phyloP scores from a whole-genome alignment of 2,113 vertebrate species.

The Calidris pygmaea region DNA sequence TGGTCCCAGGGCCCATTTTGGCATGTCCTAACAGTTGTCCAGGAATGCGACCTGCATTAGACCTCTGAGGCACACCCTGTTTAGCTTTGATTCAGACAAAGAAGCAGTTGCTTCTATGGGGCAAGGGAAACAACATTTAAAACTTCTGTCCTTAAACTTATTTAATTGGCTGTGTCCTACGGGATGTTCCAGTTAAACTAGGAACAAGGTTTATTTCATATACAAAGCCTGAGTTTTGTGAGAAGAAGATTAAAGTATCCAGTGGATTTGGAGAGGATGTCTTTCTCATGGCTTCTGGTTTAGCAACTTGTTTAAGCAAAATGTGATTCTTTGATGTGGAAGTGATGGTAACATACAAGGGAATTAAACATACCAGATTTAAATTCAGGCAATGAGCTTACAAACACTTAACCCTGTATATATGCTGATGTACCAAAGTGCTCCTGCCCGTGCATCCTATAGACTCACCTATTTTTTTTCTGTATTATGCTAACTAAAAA shows the following conservation, averaged over 20 bases:
- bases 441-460: background rate
- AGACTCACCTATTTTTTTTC: background rate
- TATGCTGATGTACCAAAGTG: background rate
- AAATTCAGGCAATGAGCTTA: background rate
- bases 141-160: background rate
- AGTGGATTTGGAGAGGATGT: background rate
- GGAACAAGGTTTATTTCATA: background rate
- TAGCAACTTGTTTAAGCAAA: slow-evolving; percentile 34
- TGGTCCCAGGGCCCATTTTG: background rate
- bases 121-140: background rate
- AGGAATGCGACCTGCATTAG: background rate
- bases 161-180: background rate
- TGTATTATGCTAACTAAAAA: background rate
- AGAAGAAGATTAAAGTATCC: background rate
- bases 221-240: background rate
- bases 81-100: background rate
- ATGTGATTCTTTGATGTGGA: slow-evolving; percentile 35
- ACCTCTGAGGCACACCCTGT: background rate
- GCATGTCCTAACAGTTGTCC: background rate
- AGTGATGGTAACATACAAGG: background rate
- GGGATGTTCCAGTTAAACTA: slow-evolving; percentile 30
- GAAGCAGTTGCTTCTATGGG: background rate
- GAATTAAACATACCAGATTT: background rate
- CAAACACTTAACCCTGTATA: background rate
- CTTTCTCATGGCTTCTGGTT: slow-evolving; percentile 11